Percentiles rank a stretch among this genome's conserved stretches.
phyloP scores from a whole-genome alignment of 2,113 vertebrate genomes.

The Crotalus tigris region DNA sequence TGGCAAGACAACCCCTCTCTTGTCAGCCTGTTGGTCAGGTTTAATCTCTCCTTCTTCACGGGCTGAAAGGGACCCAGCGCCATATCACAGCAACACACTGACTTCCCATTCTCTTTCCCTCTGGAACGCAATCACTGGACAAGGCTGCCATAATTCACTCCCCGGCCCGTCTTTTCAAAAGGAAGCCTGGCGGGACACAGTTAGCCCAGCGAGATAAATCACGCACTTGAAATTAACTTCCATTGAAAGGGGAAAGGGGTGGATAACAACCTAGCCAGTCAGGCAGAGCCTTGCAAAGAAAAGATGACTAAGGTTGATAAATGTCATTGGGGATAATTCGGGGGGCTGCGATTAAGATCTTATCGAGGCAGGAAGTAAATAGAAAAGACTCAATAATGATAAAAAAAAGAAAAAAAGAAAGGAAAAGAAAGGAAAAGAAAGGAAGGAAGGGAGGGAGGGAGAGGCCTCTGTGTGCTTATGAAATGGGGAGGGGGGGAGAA shows the following conservation, averaged over 20 bases:
- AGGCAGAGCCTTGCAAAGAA: constrained; percentile 71
- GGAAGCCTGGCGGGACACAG: constrained; percentile 78
- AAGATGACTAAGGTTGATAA: constrained; percentile 80
- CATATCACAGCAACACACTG: constrained; percentile 79
- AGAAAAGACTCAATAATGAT: constrained; percentile 77
- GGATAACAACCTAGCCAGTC: constrained; percentile 75
- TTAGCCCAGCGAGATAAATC: constrained; percentile 85
- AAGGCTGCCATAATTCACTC: constrained; percentile 87
- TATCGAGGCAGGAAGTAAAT: constrained; percentile 86
- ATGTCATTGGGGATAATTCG: constrained; percentile 84
- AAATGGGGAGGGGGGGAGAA: constrained; percentile 58
- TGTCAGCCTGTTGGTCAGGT: constrained; percentile 80
- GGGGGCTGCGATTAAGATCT: constrained; percentile 85
- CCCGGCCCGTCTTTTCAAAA: constrained; percentile 83
- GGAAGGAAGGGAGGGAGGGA: background rate
- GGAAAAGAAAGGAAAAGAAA: background rate
- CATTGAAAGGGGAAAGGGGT: constrained; percentile 79
- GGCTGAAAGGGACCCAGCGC: constrained; percentile 80
- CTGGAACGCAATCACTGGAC: constrained; percentile 91
- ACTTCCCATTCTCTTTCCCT: constrained; percentile 83
- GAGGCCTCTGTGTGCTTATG: constrained; percentile 55
- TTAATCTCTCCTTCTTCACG: constrained; percentile 79
- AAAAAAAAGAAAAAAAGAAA: background rate
- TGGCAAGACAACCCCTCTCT: constrained; percentile 74
- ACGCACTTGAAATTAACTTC: constrained; percentile 89